Evolutionary conservation across 2,113 vertebrate species (phyloP).

Genomic region (Glaucomys volans): DNA sequence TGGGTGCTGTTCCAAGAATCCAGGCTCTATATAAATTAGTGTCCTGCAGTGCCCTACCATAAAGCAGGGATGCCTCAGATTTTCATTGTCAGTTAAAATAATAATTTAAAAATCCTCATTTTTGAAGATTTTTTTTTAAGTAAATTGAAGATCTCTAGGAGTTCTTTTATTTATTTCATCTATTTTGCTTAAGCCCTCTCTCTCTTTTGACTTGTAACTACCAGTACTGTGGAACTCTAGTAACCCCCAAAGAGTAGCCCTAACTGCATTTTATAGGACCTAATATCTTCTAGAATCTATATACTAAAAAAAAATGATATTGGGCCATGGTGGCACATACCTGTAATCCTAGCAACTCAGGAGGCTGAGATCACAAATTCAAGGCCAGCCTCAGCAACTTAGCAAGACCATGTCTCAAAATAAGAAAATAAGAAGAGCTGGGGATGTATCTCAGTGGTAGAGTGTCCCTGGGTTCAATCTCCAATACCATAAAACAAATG

Average conservation of each 20-base stretch:
- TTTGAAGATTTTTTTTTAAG: not conserved
- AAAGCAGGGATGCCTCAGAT: not conserved
- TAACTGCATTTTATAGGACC: not conserved
- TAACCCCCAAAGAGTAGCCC: not conserved
- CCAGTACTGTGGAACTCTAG: not conserved
- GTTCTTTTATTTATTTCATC: not conserved
- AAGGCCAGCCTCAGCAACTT: not conserved
- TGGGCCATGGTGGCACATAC: not conserved
- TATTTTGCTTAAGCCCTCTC: not conserved
- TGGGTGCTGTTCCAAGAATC: not conserved
- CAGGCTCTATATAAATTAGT: not conserved
- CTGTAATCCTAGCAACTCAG: not conserved
- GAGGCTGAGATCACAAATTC: not conserved
- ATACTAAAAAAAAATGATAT: not conserved
- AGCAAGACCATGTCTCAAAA: not conserved
- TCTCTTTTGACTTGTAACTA: not conserved
- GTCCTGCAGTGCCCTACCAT: not conserved
- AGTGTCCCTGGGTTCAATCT: not conserved
- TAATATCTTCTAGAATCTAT: not conserved
- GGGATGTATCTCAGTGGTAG: not conserved
- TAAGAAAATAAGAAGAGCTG: not conserved
- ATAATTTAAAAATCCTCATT: not conserved
- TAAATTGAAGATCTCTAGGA: not conserved
- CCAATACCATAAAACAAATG: not conserved
- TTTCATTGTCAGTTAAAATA: slow-evolving; percentile 28